These are phyloP conservation scores for Pentalonia nigronervosa DNA, from an alignment of 1,140 invertebrate species.

Conservation along the genomic window DNA sequence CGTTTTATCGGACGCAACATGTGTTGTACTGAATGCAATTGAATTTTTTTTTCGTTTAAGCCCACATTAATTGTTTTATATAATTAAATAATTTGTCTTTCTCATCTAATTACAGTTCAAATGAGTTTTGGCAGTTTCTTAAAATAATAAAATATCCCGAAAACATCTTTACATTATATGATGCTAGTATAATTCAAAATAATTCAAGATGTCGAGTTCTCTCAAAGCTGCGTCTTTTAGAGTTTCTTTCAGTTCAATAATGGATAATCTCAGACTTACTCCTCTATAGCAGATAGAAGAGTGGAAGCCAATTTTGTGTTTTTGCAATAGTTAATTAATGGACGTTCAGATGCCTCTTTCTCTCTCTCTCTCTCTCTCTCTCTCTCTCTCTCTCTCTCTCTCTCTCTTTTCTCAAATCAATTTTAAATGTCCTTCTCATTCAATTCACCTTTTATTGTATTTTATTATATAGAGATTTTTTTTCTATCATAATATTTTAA, in stretches of 20 bases:
- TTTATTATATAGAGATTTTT: no score
- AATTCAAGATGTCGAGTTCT: not conserved
- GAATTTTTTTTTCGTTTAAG: not conserved
- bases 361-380: no score
- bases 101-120: not conserved
- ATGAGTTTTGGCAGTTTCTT: not conserved
- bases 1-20: not conserved
- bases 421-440: not conserved
- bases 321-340: not conserved
- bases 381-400: no score
- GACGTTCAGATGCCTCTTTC: not conserved
- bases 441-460: not conserved
- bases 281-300: not conserved
- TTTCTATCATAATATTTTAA: not conserved
- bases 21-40: not conserved
- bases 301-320: not conserved
- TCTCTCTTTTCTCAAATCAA: not conserved
- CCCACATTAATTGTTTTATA: not conserved
- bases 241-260: not conserved
- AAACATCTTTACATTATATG: not conserved
- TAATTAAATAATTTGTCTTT: slow-evolving; percentile 1
- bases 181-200: not conserved
- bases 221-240: not conserved
- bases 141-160: not conserved
- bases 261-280: not conserved